Percentiles rank a stretch among this genome's conserved stretches.
Evolutionary conservation across 1,140 invertebrate genomes (phyloP).

Genomic region (Choristoneura fumiferana): DNA sequence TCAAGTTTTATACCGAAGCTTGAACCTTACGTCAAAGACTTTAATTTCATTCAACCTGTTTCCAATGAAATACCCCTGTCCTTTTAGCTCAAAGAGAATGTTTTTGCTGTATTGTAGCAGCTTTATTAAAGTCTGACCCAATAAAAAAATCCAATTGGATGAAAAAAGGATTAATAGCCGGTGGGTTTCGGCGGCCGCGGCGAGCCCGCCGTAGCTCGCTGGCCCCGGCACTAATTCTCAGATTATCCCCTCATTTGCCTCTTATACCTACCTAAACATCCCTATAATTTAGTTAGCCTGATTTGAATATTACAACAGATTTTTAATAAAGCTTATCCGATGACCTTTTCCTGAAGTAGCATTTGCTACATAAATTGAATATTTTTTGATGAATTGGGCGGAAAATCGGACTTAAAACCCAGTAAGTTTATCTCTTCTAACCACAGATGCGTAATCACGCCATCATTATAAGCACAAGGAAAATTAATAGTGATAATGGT

Average conservation of each 20-base stretch:
- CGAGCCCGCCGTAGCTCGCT: not conserved
- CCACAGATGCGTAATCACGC: too few species aligned
- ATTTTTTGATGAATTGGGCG: too few species aligned
- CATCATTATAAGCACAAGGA: too few species aligned
- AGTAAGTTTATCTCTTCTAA: too few species aligned
- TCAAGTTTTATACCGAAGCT: too few species aligned
- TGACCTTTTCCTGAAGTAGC: not conserved
- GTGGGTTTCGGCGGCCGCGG: not conserved
- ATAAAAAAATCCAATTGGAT: not conserved
- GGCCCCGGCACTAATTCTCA: conserved; percentile 6
- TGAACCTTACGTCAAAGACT: too few species aligned
- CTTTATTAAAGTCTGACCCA: conserved; percentile 2
- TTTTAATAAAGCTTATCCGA: not conserved
- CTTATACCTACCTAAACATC: too few species aligned
- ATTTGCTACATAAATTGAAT: too few species aligned
- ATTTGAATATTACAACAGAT: conserved; percentile 13
- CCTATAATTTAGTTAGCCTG: not conserved
- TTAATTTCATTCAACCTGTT: not conserved
- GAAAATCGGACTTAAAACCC: too few species aligned
- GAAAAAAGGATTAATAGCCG: conserved; percentile 1
- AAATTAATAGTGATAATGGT: too few species aligned
- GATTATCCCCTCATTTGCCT: conserved; percentile 21
- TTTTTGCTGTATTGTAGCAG: not conserved
- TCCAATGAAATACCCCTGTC: not conserved
- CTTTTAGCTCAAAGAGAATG: not conserved